Base-by-base conservation (phyloP, 2,113 vertebrate genomes). In the Thalassarche chlororhynchos region DNA sequence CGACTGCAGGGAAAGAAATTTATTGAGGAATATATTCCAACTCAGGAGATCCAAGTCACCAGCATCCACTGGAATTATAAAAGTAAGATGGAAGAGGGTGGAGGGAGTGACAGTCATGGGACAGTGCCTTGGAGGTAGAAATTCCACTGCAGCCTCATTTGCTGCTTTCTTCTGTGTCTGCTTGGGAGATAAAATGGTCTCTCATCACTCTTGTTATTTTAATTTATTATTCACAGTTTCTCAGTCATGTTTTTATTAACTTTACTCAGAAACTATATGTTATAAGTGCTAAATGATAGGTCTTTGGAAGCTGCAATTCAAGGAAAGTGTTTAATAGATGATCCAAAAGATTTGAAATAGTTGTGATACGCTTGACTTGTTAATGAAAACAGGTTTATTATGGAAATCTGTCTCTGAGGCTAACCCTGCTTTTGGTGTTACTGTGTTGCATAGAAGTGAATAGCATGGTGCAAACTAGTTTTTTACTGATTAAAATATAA, bases 21-120 rank as follows among this genome's bases (percentile, higher is more conserved):
- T 60, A 97, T 99, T 97, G 99, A 99, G 96, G 99, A 99, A n/a
- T 99, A 99, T 95, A 99, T 99, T 47, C 99, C 99, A 83, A 99
- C 99, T 55, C 99, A 99, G 98, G 99, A 99, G 98, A 99, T 99
- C 98, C 99, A 99, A 95, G 99, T 99, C 98, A 99, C 99, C 95
- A 99, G 99, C 98, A 99, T 99, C 98, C 99, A 99, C 97, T 99
- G 99, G 99, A 99, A 99, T 97, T 99, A 99, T 81, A 99, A 99
- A 98, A 99, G 99, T 99, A 99, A 99, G 99, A 69, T 42, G 51
- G 14, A 79, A 78, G 69, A 61, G 90, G 34, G 17, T 25, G n/a
- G 42, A 58, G 69, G 60, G 78, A 54, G 8, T 36, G 70, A 79
- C 17, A 52, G 64, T 75, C 7, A 38, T 47, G 83, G 46, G 69